Percentiles rank a stretch among this genome's conserved stretches.
phyloP scores from a whole-genome alignment of 2,113 vertebrate genomes.

The Xenopus tropicalis region DNA sequence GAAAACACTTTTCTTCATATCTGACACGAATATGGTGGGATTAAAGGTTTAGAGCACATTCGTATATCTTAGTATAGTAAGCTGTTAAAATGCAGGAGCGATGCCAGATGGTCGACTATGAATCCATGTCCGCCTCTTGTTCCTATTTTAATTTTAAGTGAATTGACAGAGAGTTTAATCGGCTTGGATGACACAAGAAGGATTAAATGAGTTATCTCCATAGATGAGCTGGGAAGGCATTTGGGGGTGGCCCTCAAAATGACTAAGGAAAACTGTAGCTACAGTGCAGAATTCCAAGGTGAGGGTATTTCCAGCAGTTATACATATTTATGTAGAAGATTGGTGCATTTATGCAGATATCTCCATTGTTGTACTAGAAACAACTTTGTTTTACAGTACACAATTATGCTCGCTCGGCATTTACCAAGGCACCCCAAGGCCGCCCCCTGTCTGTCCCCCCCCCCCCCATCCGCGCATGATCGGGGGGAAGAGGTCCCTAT shows the following conservation, averaged over 20 bases:
- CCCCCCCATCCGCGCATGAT: too few species aligned
- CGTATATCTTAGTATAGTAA: constrained; percentile 13
- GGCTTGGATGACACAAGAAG: constrained; percentile 2
- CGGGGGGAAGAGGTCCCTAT: too few species aligned
- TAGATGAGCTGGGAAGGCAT: background rate
- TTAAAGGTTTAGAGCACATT: constrained; percentile 26
- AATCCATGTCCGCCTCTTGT: constrained; percentile 3
- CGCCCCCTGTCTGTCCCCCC: too few species aligned
- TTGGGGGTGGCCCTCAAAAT: background rate
- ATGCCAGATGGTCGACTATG: constrained; percentile 13
- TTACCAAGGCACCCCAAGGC: too few species aligned
- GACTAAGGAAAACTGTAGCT: background rate
- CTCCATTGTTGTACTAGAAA: too few species aligned
- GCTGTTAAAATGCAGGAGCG: constrained; percentile 14
- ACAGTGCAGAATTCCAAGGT: too few species aligned
- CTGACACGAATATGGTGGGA: constrained; percentile 12
- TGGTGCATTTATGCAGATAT: too few species aligned
- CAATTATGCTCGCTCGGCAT: too few species aligned
- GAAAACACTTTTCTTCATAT: background rate
- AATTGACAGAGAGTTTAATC: constrained; percentile 23
- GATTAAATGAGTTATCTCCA: constrained; percentile 1
- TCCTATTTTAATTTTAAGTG: constrained; percentile 14
- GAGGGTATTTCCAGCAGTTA: background rate
- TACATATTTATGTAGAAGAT: too few species aligned
- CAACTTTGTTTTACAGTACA: too few species aligned